Conservation (phyloP, 1,140 invertebrate genomes). For the Plutomurus gul region DNA sequence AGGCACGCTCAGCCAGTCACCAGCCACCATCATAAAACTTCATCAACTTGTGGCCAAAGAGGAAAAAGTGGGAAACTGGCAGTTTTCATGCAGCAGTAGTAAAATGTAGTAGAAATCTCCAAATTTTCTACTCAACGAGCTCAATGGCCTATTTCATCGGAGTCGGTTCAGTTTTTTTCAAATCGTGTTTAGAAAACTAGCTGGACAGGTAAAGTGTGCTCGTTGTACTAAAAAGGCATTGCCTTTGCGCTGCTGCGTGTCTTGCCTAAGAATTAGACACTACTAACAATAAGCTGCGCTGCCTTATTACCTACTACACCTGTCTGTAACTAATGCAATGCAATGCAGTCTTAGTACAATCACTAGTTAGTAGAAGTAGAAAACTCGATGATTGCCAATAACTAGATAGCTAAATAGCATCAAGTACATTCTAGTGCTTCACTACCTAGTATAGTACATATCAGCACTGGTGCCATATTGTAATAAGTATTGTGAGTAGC, state of each 20-base stretch:
- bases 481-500: no score
- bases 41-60: not conserved
- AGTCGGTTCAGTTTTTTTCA: conserved; percentile 20
- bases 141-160: conserved; percentile 9
- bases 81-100: not conserved
- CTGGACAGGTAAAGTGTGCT: conserved; percentile 25
- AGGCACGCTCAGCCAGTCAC: no score
- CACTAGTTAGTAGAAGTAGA: no score
- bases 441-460: no score
- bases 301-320: no score
- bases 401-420: no score
- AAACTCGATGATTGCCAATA: no score
- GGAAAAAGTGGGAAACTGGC: not conserved
- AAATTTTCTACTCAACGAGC: not conserved
- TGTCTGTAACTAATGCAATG: no score
- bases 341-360: no score
- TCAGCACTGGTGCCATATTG: no score
- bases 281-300: no score
- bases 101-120: not conserved
- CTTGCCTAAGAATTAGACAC: conserved; percentile 17
- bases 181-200: conserved; percentile 19
- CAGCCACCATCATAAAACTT: not conserved
- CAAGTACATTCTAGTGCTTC: no score
- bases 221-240: conserved; percentile 5
- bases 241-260: conserved; percentile 9